Evolutionary conservation across 2,797 vertebrate genomes (phyloP), one percentile per base, ranked within the genome.

Genomic region (Garrulus glandarius): DNA sequence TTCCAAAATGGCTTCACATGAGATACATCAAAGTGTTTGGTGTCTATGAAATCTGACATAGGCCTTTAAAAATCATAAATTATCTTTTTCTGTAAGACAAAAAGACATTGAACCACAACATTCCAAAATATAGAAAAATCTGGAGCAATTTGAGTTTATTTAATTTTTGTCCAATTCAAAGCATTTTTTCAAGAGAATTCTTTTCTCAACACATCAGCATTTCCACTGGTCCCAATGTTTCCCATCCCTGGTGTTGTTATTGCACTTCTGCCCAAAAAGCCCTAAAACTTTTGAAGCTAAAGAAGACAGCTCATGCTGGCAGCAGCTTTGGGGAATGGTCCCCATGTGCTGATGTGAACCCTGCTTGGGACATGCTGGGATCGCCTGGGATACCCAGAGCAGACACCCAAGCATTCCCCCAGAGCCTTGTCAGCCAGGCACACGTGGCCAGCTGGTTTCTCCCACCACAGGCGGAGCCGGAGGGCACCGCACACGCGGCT

Each of bases 221-320:
- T 72, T 84, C 43, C 70, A 4, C 11, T 1, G 0, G 5, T 59
- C 52, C 16, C 10, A 15, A 2, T n/a, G 32, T 63, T 85, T 59
- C 71, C 47, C n/a, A 55, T 52, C 15, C 56, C 37, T 16, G 14
- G 22, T 41, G n/a, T 24, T 36, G 15, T 34, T 57, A 34, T 2
- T 3, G 1, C 34, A 15, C 16, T 3, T 2, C 84, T 41, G 37
- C 37, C 36, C 34, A n/a, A 56, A 69, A 60, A n/a, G 10, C 4
- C 20, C 26, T 37, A 37, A 55, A 79, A 50, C 13, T 41, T 27
- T 19, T 2, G 1, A 72, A 84, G 43, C 34, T 0, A 0, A 24
- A 82, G 49, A 71, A 70, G 29, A 30, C 0, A 0, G 20, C 78
- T 61, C 0, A 0, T 6, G 34, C 57, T 36, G 39, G 60, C 4